Percentiles rank a stretch among this genome's conserved stretches.
phyloP scores from a whole-genome alignment of 2,797 vertebrate genomes.

The Micropoecilia bifurca region DNA sequence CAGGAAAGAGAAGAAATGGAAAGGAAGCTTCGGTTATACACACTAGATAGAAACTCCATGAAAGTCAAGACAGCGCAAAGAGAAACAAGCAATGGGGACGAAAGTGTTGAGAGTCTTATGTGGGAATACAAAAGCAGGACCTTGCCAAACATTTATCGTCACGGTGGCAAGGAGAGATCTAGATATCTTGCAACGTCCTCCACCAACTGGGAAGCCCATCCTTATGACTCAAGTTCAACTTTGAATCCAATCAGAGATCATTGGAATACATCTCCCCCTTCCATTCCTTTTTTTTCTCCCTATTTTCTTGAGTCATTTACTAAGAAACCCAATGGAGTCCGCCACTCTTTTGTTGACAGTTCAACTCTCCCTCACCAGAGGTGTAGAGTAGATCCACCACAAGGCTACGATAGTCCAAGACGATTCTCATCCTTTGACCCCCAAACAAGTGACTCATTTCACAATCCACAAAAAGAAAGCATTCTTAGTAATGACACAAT shows the following conservation, averaged over 20 bases:
- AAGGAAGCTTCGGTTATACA: slow-evolving; percentile 75
- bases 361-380: slow-evolving; percentile 60
- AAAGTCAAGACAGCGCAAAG: slow-evolving; percentile 25
- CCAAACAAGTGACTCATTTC: slow-evolving; percentile 54
- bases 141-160: slow-evolving; percentile 55
- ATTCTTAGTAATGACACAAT: slow-evolving; percentile 44
- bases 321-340: slow-evolving; percentile 37
- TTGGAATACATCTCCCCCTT: slow-evolving; percentile 20
- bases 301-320: slow-evolving; percentile 22
- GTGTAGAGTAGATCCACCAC: slow-evolving; percentile 49
- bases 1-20: slow-evolving; percentile 82
- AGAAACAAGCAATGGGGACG: slow-evolving; percentile 10
- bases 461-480: slow-evolving; percentile 49
- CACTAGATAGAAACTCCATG: slow-evolving; percentile 45
- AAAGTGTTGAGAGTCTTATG: slow-evolving; percentile 18
- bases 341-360: slow-evolving; percentile 43
- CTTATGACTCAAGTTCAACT: slow-evolving; percentile 52
- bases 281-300: background rate
- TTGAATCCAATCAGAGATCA: slow-evolving; percentile 34
- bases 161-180: slow-evolving; percentile 38
- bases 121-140: slow-evolving; percentile 69
- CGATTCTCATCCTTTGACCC: slow-evolving; percentile 52
- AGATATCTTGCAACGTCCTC: slow-evolving; percentile 64
- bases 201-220: slow-evolving; percentile 63
- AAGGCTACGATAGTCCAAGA: slow-evolving; percentile 51